Conservation (phyloP, 2,797 vertebrate species). For the Diplodus puntazzo region DNA sequence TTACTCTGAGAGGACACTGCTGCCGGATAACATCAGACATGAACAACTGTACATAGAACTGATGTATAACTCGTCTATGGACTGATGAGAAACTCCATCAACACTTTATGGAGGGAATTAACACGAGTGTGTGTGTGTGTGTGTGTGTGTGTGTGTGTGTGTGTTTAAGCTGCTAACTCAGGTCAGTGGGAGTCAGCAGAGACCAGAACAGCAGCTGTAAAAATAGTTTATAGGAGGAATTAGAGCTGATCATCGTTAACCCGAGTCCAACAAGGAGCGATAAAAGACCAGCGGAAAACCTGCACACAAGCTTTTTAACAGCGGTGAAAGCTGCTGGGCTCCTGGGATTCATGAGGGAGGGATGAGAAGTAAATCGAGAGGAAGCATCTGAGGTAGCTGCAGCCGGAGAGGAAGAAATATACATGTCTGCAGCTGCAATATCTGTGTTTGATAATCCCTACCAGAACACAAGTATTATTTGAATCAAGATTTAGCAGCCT, state of each 20-base stretch:
- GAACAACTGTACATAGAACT: constrained; percentile 24
- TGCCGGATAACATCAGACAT: constrained; percentile 27
- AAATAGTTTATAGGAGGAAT: constrained; percentile 69
- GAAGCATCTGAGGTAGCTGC: constrained; percentile 9
- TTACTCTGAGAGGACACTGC: background rate
- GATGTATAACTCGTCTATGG: constrained; percentile 38
- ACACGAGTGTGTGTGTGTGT: constrained; percentile 12
- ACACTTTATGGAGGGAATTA: constrained; percentile 53
- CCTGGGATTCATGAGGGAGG: constrained; percentile 13
- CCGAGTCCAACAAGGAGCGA: constrained; percentile 25
- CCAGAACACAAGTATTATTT: background rate
- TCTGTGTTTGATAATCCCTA: constrained; percentile 8
- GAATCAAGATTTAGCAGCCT: background rate
- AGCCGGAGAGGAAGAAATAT: constrained; percentile 2
- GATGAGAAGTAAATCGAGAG: constrained; percentile 23
- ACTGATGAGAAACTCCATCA: constrained; percentile 45
- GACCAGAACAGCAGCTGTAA: constrained; percentile 61
- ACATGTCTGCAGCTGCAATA: background rate
- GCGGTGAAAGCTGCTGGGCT: constrained; percentile 7
- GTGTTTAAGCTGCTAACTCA: constrained; percentile 30
- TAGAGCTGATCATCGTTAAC: constrained; percentile 65
- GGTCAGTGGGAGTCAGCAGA: constrained; percentile 51
- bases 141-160: constrained; percentile 18
- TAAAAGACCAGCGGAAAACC: constrained; percentile 48
- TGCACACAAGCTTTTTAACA: background rate